phyloP scores from a whole-genome alignment of 2,113 vertebrate genomes.

The Aepyceros melampus region DNA sequence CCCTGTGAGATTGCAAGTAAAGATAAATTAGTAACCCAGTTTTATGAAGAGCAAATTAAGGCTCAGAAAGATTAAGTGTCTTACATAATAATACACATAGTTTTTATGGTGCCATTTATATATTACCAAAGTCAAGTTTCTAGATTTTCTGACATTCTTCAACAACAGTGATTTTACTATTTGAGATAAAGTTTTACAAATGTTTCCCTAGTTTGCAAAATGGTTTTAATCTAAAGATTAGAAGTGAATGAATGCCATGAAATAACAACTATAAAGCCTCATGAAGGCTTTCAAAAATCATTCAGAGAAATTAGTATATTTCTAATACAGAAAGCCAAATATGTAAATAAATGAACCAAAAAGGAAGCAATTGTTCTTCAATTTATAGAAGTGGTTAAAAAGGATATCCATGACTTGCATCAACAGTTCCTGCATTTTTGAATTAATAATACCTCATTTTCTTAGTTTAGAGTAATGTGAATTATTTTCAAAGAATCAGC shows the following conservation, averaged over 20 bases:
- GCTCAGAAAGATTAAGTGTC: conserved; percentile 22
- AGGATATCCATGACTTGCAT: not conserved
- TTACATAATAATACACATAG: not conserved
- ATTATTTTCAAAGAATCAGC: not conserved
- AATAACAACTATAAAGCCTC: not conserved
- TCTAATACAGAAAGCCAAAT: not conserved
- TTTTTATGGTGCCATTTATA: conserved; percentile 22
- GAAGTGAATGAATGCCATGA: not conserved
- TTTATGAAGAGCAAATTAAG: conserved; percentile 48
- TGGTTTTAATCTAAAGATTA: not conserved
- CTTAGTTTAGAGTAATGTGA: not conserved
- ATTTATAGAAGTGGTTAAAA: not conserved
- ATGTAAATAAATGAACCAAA: not conserved
- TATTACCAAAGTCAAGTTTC: conserved; percentile 15
- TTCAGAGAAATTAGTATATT: not conserved
- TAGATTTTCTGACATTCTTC: not conserved
- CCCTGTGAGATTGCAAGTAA: not conserved
- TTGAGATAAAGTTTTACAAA: not conserved
- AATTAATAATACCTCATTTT: not conserved
- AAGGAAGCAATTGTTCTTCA: not conserved
- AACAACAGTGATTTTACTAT: not conserved
- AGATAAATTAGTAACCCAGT: conserved; percentile 47
- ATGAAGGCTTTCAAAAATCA: not conserved
- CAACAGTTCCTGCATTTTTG: not conserved
- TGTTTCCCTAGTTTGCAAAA: not conserved